These are phyloP conservation scores for Scolopax mira DNA, from an alignment of 2,113 vertebrate species.

Conservation along the genomic window DNA sequence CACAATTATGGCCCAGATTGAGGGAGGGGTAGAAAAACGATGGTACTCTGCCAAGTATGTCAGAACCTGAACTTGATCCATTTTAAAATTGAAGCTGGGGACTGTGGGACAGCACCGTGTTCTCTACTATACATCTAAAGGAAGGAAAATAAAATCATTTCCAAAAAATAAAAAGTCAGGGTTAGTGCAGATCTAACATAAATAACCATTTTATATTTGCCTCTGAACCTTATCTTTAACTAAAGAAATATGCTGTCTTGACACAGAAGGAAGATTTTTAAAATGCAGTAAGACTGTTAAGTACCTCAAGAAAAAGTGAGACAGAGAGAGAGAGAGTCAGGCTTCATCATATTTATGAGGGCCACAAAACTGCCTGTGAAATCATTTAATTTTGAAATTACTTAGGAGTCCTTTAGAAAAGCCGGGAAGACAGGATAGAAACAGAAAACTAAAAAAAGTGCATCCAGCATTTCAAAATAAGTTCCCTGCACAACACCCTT, in stretches of 20 bases:
- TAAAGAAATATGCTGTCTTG: background rate
- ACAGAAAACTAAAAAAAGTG: conserved; percentile 38
- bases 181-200: background rate
- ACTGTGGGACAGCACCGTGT: background rate
- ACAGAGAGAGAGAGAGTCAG: background rate
- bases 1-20: conserved; percentile 66
- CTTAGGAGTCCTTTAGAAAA: conserved; percentile 32
- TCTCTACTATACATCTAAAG: background rate
- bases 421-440: background rate
- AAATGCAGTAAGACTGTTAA: background rate
- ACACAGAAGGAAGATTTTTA: background rate
- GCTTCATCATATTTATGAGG: conserved; percentile 25
- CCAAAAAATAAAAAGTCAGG: background rate
- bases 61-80: conserved; percentile 64
- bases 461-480: conserved; percentile 35
- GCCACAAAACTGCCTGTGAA: conserved; percentile 24
- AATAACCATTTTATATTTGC: background rate
- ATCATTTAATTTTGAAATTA: conserved; percentile 38
- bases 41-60: conserved; percentile 61
- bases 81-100: conserved; percentile 51
- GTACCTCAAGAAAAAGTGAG: background rate
- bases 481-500: background rate
- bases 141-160: background rate
- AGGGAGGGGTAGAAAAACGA: conserved; percentile 52
- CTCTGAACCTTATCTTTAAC: background rate